Evolutionary conservation across 2,888 invertebrate genomes (phyloP), one percentile per base, ranked within the genome.

Genomic region (Lottia gigantea): DNA sequence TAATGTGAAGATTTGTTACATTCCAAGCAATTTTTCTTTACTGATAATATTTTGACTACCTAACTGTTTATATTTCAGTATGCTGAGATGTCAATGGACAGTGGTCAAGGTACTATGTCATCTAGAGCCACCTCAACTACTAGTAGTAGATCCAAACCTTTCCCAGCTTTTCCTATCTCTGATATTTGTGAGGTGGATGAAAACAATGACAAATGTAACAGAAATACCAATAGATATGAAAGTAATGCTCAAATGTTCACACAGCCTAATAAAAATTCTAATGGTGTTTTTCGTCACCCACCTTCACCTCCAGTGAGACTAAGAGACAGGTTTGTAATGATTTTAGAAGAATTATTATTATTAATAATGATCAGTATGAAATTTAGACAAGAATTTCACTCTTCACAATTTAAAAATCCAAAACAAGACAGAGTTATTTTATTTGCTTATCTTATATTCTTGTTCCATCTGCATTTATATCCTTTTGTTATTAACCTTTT

Each of bases 91-190:
- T 87, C 87, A 0, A 83, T 87, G 45, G 88, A 88, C 78, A 88
- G 88, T 79, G 88, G 88, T 23, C 79, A 82, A 19, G 85, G 84
- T 26, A 88, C 87, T 55, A 82, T 88, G 80, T 76, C 82, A 63
- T 84, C 83, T 0, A 75, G 78, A n/a, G 76, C 80, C 8, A 81
- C 77, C 47, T 80, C 80, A 4, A 70, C 79, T n/a, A 75, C 76
- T 75, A 79, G 78, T 23, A 76, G 66, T 62, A 68, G 70, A 8
- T 66, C 74, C 0, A 75, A 70, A 19, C 81, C 83, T 1, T 71
- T 79, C 71, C 75, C 80, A 63, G 81, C 81, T 8, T 77, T 81
- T 45, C 82, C 81, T 55, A 64, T 73, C 68, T 46, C 67, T 49
- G 71, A 73, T 46, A 49, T 71, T 14, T 12, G 19, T 23, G 55